Evolutionary conservation across 1,140 invertebrate genomes (phyloP), one percentile per base, ranked within the genome.

Genomic region (Formica exsecta): DNA sequence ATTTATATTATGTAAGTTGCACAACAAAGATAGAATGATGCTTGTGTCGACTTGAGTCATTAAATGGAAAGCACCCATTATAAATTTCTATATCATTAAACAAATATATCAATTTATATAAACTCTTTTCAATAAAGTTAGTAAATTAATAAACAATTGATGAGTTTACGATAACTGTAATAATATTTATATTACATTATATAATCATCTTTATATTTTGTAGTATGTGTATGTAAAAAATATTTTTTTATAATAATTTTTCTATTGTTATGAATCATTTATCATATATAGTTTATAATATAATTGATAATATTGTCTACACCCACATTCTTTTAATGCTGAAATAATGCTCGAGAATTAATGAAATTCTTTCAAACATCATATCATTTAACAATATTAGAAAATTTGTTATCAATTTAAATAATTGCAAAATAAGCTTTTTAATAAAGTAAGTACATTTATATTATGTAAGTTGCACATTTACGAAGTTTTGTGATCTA

Each of bases 301-400:
- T 19, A 16, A 13, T 48, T 48, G 2, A 13, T 48, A 48, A 48
- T 13, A 51, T 51, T 19, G 48, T 1, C 3, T 6, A 7, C 4
- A 29, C 4, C 1, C 7, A 16, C 22, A n/a, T 51, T n/a, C 6
- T 16, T 59, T 75, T 38, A 75, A 75, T 25, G n/a, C 9, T 22
- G 29, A 61, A 75, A 59, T 75, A 25, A 76, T 29, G 36, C 36
- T 61, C 22, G 32, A 41, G 41, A 25, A 22, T 38, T n/a, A 59
- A 51, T 51, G 4, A 32, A 59, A 22, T 0, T 41, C 11, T 41
- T 11, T 75, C 6, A 44, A 25, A 51, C 3, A 19, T 51, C 16
- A 51, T 19, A 71, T 32, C 9, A 22, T 11, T 38, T 32, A 54
- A 71, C 8, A 8, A 64, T 32, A 29, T 71, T 8, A 11, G 9